Conservation (phyloP, 1,140 invertebrate species). For the Drosophila kanapiae region DNA sequence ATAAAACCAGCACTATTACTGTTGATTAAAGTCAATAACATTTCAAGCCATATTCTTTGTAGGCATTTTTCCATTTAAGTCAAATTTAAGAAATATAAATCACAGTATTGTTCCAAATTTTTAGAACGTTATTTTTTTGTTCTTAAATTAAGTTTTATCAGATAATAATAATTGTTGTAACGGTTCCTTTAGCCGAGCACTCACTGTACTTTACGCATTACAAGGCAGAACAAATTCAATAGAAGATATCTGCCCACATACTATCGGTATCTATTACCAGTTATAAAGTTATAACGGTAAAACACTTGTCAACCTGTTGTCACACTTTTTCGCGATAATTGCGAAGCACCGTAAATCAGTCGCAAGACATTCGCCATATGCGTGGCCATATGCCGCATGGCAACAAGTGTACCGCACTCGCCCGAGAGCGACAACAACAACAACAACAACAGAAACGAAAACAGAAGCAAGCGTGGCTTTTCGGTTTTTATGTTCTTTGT, state of each 20-base stretch:
- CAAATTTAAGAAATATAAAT: neutral
- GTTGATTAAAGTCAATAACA: neutral
- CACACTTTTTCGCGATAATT: slow-evolving; percentile 10
- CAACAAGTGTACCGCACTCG: slow-evolving; percentile 69
- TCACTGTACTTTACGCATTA: slow-evolving; percentile 6
- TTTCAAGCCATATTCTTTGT: too few species aligned
- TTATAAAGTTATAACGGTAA: slow-evolving; percentile 14
- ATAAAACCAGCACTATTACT: neutral
- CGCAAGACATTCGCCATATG: slow-evolving; percentile 19
- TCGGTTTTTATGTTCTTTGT: slow-evolving; percentile 69
- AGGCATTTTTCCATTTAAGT: too few species aligned
- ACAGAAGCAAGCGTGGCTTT: slow-evolving; percentile 66
- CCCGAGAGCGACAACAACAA: slow-evolving; percentile 17
- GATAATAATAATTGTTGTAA: neutral
- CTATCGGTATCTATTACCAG: neutral
- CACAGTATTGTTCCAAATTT: neutral
- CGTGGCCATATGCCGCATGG: slow-evolving; percentile 59
- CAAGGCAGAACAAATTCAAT: neutral
- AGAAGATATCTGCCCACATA: neutral
- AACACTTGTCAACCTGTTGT: slow-evolving; percentile 28
- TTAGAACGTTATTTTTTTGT: neutral
- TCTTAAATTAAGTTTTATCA: neutral
- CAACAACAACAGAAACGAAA: slow-evolving; percentile 37
- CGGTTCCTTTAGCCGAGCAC: neutral
- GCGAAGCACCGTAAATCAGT: slow-evolving; percentile 1